Conservation (phyloP, 92 coral and sea anemone genomes). For the Actinernus sp. region DNA sequence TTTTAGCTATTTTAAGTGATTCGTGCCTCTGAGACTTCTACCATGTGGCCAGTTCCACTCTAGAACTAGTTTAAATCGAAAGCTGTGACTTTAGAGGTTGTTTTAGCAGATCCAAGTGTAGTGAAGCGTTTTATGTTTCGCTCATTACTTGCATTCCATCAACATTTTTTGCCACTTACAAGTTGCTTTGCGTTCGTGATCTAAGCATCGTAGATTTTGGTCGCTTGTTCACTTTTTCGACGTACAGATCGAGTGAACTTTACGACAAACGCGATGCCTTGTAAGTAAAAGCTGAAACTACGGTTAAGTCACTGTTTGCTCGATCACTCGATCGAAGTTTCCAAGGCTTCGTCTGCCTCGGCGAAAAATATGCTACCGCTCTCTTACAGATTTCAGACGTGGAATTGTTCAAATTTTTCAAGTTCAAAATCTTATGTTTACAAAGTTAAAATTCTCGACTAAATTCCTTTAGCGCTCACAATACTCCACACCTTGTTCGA, state of each 20-base stretch:
- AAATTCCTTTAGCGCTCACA: no score
- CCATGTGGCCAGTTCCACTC: background rate
- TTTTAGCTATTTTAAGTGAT: background rate
- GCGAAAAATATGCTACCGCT: no score
- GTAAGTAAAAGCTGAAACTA: no score
- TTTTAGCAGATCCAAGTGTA: background rate
- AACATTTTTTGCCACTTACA: constrained; percentile 64
- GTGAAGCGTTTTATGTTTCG: constrained; percentile 56
- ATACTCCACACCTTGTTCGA: no score
- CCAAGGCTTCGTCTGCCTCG: no score
- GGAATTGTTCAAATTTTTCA: background rate
- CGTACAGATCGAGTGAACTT: no score
- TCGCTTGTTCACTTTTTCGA: no score
- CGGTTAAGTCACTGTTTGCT: no score
- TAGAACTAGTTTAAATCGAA: background rate
- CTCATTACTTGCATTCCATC: constrained; percentile 84
- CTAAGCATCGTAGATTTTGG: no score
- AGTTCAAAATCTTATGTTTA: background rate
- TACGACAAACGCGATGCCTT: constrained; percentile 2
- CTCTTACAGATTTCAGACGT: background rate
- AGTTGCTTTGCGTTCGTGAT: constrained; percentile 7
- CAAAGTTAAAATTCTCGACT: background rate
- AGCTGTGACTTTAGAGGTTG: background rate
- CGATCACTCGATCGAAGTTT: no score
- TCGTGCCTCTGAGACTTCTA: background rate